phyloP scores from a whole-genome alignment of 2,113 vertebrate genomes.

The Ceyx melanurus region DNA sequence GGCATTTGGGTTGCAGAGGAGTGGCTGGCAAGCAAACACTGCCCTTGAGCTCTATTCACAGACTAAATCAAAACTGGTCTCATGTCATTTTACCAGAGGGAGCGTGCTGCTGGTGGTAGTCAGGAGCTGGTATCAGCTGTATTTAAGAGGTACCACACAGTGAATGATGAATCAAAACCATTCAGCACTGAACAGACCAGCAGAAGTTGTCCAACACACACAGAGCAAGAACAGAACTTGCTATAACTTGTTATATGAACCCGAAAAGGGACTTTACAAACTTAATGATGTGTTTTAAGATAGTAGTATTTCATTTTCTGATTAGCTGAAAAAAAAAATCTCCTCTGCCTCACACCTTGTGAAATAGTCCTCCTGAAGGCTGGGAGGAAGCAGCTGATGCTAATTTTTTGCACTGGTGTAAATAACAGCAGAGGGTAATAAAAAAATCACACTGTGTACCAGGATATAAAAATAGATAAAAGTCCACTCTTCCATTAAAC shows the following conservation, averaged over 20 bases:
- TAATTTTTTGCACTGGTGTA: neutral
- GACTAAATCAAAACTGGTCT: neutral
- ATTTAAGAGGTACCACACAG: neutral
- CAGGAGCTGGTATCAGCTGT: neutral
- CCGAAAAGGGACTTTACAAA: slow-evolving; percentile 10
- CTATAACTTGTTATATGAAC: neutral
- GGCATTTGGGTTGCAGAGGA: neutral
- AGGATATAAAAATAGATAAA: neutral
- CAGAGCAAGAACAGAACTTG: neutral
- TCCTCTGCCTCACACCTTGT: neutral
- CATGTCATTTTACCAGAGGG: neutral
- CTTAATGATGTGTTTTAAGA: slow-evolving; percentile 11
- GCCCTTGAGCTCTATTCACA: neutral
- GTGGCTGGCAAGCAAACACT: neutral
- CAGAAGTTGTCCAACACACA: neutral
- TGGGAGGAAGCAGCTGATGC: fast-evolving
- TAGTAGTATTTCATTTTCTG: neutral
- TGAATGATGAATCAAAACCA: fast-evolving
- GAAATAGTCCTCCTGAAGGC: neutral
- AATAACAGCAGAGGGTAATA: neutral
- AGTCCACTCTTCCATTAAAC: neutral
- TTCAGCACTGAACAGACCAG: neutral
- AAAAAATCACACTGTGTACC: neutral
- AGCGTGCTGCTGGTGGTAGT: neutral
- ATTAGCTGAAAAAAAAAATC: neutral